Evolutionary conservation across 2,113 vertebrate species (phyloP).

Genomic region (Toxotes jaculatrix): DNA sequence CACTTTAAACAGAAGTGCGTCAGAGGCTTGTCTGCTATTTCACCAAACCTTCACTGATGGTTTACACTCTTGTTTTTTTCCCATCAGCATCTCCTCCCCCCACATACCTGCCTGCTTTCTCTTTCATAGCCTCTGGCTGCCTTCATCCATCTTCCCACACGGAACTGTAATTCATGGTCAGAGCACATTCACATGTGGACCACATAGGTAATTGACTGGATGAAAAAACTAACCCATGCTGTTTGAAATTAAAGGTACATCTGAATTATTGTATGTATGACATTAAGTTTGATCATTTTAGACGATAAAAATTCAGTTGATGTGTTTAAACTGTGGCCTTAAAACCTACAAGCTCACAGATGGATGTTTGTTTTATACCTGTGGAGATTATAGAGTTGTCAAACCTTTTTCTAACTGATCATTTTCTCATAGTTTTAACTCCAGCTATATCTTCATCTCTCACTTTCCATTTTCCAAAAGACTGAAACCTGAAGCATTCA

Average conservation of each 20-base stretch:
- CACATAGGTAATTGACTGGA: slow-evolving; percentile 28
- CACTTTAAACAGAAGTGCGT: slow-evolving; percentile 30
- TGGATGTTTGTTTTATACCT: background rate
- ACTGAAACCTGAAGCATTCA: slow-evolving; percentile 5
- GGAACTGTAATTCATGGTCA: slow-evolving; percentile 62
- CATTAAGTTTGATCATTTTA: background rate
- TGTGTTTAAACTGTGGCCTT: background rate
- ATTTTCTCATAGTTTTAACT: background rate
- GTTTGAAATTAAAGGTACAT: background rate
- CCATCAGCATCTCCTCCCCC: slow-evolving; percentile 28
- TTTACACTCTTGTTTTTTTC: slow-evolving; percentile 35
- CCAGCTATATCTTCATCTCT: background rate
- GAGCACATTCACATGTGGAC: slow-evolving; percentile 52
- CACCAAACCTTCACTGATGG: slow-evolving; percentile 3
- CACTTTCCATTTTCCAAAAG: background rate
- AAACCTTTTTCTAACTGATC: background rate
- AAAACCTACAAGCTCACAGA: background rate
- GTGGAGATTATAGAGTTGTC: background rate
- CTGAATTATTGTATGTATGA: background rate
- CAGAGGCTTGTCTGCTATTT: slow-evolving; percentile 41
- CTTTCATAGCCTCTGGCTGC: slow-evolving; percentile 55
- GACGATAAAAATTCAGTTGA: background rate
- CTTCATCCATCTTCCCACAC: slow-evolving; percentile 66
- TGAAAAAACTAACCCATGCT: background rate
- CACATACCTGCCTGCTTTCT: slow-evolving; percentile 41